These are phyloP conservation scores for Sinopyrophorus schimmeli DNA, from an alignment of 2,888 invertebrate genomes.

Conservation along the genomic window DNA sequence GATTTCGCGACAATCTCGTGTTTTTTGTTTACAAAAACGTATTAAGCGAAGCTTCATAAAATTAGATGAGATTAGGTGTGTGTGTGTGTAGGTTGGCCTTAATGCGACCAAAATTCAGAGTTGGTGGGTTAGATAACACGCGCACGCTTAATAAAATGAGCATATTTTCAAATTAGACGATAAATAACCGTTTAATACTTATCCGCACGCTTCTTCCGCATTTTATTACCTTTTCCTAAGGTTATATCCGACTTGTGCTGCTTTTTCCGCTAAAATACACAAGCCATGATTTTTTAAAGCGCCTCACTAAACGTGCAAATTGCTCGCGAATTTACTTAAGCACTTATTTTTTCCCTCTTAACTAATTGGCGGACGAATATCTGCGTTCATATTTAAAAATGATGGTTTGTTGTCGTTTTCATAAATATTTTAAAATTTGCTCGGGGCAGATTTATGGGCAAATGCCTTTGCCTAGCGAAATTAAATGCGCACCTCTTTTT, in stretches of 20 bases:
- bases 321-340: too few species aligned
- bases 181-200: conserved; percentile 33
- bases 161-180: conserved; percentile 35
- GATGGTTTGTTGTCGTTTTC: too few species aligned
- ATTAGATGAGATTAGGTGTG: conserved; percentile 40
- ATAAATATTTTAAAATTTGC: too few species aligned
- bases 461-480: too few species aligned
- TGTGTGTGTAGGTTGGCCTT: conserved; percentile 30
- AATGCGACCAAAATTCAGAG: conserved; percentile 27
- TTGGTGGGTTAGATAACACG: conserved; percentile 30
- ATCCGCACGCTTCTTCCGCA: conserved; percentile 24
- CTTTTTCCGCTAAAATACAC: conserved; percentile 18
- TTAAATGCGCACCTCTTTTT: too few species aligned
- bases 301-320: too few species aligned
- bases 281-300: conserved; percentile 17
- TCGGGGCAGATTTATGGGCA: too few species aligned
- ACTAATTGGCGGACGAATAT: too few species aligned
- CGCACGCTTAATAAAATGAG: conserved; percentile 33
- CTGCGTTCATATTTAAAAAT: too few species aligned
- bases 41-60: conserved; percentile 39
- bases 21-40: conserved; percentile 35
- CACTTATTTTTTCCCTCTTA: too few species aligned
- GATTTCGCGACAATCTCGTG: conserved; percentile 26
- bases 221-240: conserved; percentile 25
- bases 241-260: conserved; percentile 18